These are phyloP conservation scores for Boloria selene DNA, from an alignment of 2,888 invertebrate species.

Conservation along the genomic window DNA sequence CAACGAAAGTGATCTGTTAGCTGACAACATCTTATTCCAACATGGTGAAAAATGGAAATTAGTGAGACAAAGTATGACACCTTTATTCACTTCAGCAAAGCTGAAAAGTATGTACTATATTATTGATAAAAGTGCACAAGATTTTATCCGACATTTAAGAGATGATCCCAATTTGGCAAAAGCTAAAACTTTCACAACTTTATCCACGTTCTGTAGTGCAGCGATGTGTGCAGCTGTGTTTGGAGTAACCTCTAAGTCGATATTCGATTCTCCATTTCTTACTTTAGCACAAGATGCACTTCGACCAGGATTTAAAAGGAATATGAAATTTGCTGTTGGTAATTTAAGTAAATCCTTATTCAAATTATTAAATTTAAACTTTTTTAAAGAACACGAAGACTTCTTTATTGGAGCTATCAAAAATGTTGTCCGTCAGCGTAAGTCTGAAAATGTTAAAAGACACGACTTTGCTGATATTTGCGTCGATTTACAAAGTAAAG, in stretches of 20 bases:
- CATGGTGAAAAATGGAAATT: slow-evolving; percentile 50
- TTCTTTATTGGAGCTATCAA: slow-evolving; percentile 63
- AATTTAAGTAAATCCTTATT: slow-evolving; percentile 38
- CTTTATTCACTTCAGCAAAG: slow-evolving; percentile 52
- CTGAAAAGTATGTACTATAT: slow-evolving; percentile 54
- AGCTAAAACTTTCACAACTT: slow-evolving; percentile 41
- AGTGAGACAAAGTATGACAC: slow-evolving; percentile 52
- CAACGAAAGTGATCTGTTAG: slow-evolving; percentile 40
- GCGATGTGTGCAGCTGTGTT: slow-evolving; percentile 57
- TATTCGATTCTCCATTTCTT: slow-evolving; percentile 54
- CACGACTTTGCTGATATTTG: slow-evolving; percentile 65
- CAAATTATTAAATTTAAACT: slow-evolving; percentile 48
- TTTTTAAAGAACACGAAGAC: slow-evolving; percentile 53
- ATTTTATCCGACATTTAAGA: slow-evolving; percentile 48
- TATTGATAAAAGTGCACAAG: slow-evolving; percentile 49
- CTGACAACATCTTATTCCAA: slow-evolving; percentile 46
- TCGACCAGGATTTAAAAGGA: slow-evolving; percentile 30
- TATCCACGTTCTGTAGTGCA: slow-evolving; percentile 45
- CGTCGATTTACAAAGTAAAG: slow-evolving; percentile 56
- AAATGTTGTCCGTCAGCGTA: slow-evolving; percentile 53
- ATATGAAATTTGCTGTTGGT: slow-evolving; percentile 41
- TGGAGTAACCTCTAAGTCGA: slow-evolving; percentile 53
- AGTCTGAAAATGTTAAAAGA: slow-evolving; percentile 50
- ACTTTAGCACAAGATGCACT: slow-evolving; percentile 42
- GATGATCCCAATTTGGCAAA: slow-evolving; percentile 49